Evolutionary conservation across 2,888 invertebrate genomes (phyloP).

Genomic region (Papilio elwesi): DNA sequence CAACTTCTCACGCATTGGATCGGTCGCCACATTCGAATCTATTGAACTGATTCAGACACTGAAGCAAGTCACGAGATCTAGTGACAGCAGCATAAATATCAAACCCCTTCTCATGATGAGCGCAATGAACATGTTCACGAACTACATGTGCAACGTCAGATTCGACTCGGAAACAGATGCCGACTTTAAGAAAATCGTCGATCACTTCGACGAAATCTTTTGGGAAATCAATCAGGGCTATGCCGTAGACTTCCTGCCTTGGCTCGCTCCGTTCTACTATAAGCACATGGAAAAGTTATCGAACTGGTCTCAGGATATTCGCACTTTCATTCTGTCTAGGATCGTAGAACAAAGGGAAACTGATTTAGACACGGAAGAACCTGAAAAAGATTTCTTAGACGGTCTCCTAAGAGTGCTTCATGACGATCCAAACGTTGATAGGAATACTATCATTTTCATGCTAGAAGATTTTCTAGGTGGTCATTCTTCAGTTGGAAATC

Average conservation of each 20-base stretch:
- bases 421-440: conserved; percentile 87
- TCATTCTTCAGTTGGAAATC: conserved; percentile 93
- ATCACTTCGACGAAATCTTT: conserved; percentile 93
- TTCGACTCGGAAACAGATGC: conserved; percentile 87
- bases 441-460: conserved; percentile 92
- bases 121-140: conserved; percentile 93
- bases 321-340: conserved; percentile 88
- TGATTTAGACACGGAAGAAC: conserved; percentile 83
- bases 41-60: conserved; percentile 85
- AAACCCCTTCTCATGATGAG: conserved; percentile 89
- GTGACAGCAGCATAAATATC: conserved; percentile 80
- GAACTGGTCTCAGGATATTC: conserved; percentile 88
- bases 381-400: conserved; percentile 91
- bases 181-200: conserved; percentile 87
- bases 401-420: conserved; percentile 88
- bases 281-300: conserved; percentile 87
- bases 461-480: conserved; percentile 95
- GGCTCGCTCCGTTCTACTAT: conserved; percentile 89
- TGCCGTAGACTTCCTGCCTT: conserved; percentile 93
- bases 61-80: conserved; percentile 66
- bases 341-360: conserved; percentile 86
- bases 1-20: conserved; percentile 88
- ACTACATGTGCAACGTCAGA: conserved; percentile 93
- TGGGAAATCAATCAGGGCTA: conserved; percentile 96
- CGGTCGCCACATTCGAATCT: conserved; percentile 87